Evolutionary conservation across 2,888 invertebrate genomes (phyloP).

Genomic region (Neoascia interrupta): DNA sequence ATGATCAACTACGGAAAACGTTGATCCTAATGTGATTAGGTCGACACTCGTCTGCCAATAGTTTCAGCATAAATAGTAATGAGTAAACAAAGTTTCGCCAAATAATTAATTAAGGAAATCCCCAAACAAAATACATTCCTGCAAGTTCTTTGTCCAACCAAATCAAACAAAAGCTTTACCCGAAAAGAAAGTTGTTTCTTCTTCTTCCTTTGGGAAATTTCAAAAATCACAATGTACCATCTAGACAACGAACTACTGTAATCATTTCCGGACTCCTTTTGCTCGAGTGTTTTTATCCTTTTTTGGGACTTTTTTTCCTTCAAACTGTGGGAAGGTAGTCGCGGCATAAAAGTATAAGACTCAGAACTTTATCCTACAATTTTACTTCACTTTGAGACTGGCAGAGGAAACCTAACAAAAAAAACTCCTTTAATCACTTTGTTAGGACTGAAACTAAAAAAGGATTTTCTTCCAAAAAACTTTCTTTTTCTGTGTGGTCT

Average conservation of each 20-base stretch:
- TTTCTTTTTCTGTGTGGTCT: constrained; percentile 30
- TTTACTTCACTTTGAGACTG: constrained; percentile 31
- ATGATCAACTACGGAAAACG: too few relatives aligned
- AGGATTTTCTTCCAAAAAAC: constrained; percentile 11
- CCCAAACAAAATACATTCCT: background rate
- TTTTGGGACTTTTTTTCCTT: too few relatives aligned
- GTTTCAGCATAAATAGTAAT: background rate
- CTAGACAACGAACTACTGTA: too few relatives aligned
- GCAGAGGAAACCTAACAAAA: constrained; percentile 12
- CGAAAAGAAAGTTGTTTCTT: constrained; percentile 5
- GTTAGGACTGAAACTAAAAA: constrained; percentile 28
- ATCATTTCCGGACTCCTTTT: constrained; percentile 55
- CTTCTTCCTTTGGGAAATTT: constrained; percentile 7
- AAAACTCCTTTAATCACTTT: constrained; percentile 57
- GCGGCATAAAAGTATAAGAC: constrained; percentile 18
- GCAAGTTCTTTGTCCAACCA: background rate
- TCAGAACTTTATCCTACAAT: constrained; percentile 28
- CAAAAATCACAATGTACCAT: too few relatives aligned
- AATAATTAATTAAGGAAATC: background rate
- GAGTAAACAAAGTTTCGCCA: background rate
- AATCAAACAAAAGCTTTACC: background rate
- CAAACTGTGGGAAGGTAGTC: constrained; percentile 5
- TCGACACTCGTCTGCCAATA: too few relatives aligned
- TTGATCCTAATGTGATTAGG: too few relatives aligned
- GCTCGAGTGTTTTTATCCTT: constrained; percentile 5